Evolutionary conservation across 2,113 vertebrate species (phyloP), one percentile per base, ranked within the genome.

Genomic region (Crypturellus undulatus): DNA sequence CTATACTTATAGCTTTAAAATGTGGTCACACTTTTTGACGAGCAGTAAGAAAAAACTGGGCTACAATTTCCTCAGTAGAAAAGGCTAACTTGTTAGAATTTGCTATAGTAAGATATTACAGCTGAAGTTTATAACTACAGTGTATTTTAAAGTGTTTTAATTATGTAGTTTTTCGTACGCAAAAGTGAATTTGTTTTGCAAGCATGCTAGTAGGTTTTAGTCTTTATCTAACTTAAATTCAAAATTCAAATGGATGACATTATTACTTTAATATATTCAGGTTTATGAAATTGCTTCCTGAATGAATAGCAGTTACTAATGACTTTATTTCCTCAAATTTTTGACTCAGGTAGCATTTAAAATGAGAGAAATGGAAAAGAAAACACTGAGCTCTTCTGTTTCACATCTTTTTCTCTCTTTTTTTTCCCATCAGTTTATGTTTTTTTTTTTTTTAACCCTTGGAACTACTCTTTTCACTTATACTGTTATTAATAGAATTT

Each of bases 1-100:
- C 73, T 84, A 7, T 67, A 84, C 78, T 95, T 59, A 12, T 70
- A 68, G 68, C 68, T 93, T 10, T 89, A 60, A 95, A 94, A 59
- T 52, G 40, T 32, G 45, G 34, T 84, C 91, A 63, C 38, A 67
- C 84, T 81, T 63, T 51, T 75, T 90, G 76, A 81, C 94, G 92
- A 76, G 72, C 59, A 56, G 22, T 64, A 62, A 60, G 36, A 60
- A 92, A 71, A 71, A 81, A 85, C 17, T 18, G 56, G 73, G 49
- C 56, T 47, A 78, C 30, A 15, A 52, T 65, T 68, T 96, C 71
- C 84, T 56, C 38, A 49, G 36, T 14, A 73, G 85, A 42, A 84
- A 84, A 90, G 58, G 28, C 63, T 84, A 51, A 52, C 25, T 68
- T 84, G 17, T 67, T 84, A 40, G 16, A 28, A 36, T 73, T 68